phyloP scores from a whole-genome alignment of 2,113 vertebrate genomes.

The Bos indicus region DNA sequence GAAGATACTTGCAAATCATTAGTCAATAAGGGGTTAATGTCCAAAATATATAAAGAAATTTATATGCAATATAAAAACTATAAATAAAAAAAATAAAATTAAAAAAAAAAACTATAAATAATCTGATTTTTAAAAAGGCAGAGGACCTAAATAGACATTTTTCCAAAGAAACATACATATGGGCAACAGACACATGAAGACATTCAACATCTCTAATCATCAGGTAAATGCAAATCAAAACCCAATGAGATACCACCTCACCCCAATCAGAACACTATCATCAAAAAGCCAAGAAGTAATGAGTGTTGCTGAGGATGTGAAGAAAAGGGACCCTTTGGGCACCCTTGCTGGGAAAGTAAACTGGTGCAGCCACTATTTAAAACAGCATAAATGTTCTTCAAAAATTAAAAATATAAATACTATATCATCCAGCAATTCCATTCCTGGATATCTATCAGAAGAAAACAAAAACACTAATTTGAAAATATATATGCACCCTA shows the following conservation, averaged over 20 bases:
- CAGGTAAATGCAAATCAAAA: neutral
- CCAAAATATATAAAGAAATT: no score
- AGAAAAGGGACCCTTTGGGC: neutral
- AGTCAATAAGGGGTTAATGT: no score
- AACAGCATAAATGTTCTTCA: neutral
- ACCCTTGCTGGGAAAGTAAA: neutral
- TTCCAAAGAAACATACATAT: neutral
- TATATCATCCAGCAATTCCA: neutral
- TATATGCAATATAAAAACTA: no score
- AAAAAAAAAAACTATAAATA: no score
- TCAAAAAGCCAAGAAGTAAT: neutral
- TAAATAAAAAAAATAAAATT: no score
- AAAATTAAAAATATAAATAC: neutral
- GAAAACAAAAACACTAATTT: neutral
- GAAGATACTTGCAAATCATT: no score
- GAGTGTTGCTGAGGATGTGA: neutral
- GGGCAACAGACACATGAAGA: no score
- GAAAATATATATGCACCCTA: neutral
- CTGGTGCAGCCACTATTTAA: neutral
- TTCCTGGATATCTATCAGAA: neutral
- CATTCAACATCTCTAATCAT: neutral
- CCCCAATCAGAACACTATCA: neutral
- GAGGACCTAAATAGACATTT: neutral
- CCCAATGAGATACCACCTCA: neutral
- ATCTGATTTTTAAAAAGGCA: neutral